Base-by-base conservation (phyloP, 2,888 invertebrate genomes). In the Cancer borealis region DNA sequence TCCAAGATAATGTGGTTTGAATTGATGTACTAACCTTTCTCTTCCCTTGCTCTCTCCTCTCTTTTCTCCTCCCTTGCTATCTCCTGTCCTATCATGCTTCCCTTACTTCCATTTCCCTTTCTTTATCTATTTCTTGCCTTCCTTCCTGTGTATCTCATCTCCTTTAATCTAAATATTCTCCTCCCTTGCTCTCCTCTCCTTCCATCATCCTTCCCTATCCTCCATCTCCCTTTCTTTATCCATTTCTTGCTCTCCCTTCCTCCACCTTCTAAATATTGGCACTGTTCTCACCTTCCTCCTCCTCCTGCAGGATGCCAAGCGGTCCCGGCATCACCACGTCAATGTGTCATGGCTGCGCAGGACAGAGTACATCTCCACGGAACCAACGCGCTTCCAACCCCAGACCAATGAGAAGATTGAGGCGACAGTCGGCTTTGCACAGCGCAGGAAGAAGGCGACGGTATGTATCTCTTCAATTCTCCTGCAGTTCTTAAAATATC, bases 301-400 rank as follows among this genome's bases (percentile, higher is more conserved):
- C 30, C 26, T 21, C 21, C 30, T 93, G 79, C 95, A 92, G 95
- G 95, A 95, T 92, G 96, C 94, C 79, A 95, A 94, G 91, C 87
- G 97, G 96, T 99, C 99, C 0, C 97, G 98, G 10, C 99, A 99
- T 97, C 99, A 99, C 97, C 99, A 99, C 1, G 98, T 98, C 96
- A 98, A 98, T 96, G 99, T 99, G 0, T 99, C 99, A 0, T 99
- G 99, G 99, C 97, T 99, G 96, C 98, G 99, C 92, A 98, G 99
- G 96, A 99, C 99, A 0, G 99, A 99, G 96, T 99, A 99, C 96
- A 99, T 99, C 96, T 99, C 99, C 5, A 99, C 99, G 79, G 99
- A 99, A 97, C 99, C 99, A 96, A 99, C 99, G 39, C 97, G 99
- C 96, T 99, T 99, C 97, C 99, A 99, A 96, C 99, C 99, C 30